Evolutionary conservation across 2,113 vertebrate genomes (phyloP), one percentile per base, ranked within the genome.

Genomic region (Percina caprodes): DNA sequence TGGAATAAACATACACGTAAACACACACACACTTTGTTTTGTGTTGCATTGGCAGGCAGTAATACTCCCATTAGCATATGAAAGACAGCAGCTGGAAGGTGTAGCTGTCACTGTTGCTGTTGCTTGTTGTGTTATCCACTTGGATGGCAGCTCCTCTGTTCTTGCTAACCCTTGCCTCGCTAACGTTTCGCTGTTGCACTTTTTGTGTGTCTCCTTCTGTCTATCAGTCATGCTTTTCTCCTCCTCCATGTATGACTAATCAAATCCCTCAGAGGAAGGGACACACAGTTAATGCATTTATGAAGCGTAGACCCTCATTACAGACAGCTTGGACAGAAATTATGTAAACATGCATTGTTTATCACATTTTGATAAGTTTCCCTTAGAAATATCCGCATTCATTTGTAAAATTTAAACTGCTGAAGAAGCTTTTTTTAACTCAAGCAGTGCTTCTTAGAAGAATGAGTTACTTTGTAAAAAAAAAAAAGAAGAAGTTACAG

Each of bases 11-110:
- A 77, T 26, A 63, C 45, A 66, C 26, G 33, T 42, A 42, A 11
- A 62, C 56, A 70, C 45, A 55, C 8, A 0, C 15, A 67, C 69
- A 54, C 63, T 80, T 55, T 80, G 65, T 81, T 79, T 49, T 58
- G 60, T 45, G 69, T 77, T 65, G 77, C 74, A 70, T 71, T 92
- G 91, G 87, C 87, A 92, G 83, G 54, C 83, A 70, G 78, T 92
- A 90, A 89, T 87, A 90, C n/a, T 78, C 77, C 61, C 77, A 94
- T 94, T 93, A 89, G 90, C 92, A 94, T 93, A 94, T 95, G 92
- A 94, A 94, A 93, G 90, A 56, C 74, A 87, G 87, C 91, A 91
- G 89, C 88, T 92, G 89, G 89, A 90, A 86, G 74, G 82, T 88
- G 84, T 90, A 82, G 67, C 87, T 90, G 87, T 86, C 84, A 69